Base-by-base conservation (phyloP, 1,140 invertebrate genomes). In the Antheraea mylitta region DNA sequence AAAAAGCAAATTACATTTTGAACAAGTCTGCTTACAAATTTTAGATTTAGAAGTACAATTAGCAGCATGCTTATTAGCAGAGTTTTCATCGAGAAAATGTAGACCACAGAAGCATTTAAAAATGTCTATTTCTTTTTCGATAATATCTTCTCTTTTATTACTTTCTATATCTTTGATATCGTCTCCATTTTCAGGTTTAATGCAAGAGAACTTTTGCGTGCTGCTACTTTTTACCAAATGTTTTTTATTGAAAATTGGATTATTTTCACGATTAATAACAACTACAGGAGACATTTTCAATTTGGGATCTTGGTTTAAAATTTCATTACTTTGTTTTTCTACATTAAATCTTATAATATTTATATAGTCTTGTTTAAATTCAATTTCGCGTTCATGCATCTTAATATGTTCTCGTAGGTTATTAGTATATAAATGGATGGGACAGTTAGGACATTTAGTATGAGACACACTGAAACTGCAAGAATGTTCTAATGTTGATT, bases 331-430 rank as follows among this genome's bases (percentile, higher is more conserved):
- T 36, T 7, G 16, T 19, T 11, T 22, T 22, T 6, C 19, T 22
- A 61, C 13, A 16, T 53, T 19, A 61, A 61, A 61, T 22, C 4
- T 16, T 16, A 61, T 16, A 13, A 61, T 30, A 10, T 61, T 16
- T 30, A 61, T 61, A 61, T 61, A 16, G 3, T 61, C 60, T 61
- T 61, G 9, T 30, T 16, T 61, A 61, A 61, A 61, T 61, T 61
- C 60, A 30, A 30, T 22, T 16, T 22, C 22, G 30, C 30, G 19
- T 22, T 61, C 60, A n/a, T 61, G 60, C 19, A 61, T 30, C 60
- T 30, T 61, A 16, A 61, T 18, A 61, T 61, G 60, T 16, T 61
- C 16, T 3, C 16, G 19, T 36, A 61, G 19, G 6, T 61, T 16
- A 22, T 13, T 30, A 10, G 19, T 61, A 61, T 11, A 8, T 61